Evolutionary conservation across 2,888 invertebrate species (phyloP).

Genomic region (Synanthedon tipuliformis): DNA sequence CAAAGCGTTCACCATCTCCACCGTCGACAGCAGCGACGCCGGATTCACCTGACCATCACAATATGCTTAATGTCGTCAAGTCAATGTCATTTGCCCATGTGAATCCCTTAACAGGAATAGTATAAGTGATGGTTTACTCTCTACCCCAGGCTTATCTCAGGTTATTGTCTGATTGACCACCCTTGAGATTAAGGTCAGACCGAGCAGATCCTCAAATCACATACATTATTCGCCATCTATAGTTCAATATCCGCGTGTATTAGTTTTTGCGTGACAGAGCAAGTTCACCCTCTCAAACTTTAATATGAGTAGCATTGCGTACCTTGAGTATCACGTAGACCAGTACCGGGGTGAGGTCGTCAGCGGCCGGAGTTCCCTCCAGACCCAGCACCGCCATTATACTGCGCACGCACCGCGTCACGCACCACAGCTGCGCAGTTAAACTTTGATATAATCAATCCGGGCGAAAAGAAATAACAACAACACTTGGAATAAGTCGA

Average conservation of each 20-base stretch:
- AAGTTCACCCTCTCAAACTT: not conserved
- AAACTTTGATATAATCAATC: too few relatives aligned
- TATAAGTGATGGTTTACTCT: not conserved
- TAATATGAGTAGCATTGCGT: slow-evolving; percentile 10
- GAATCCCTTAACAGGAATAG: not conserved
- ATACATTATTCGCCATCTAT: too few relatives aligned
- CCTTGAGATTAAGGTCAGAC: not conserved
- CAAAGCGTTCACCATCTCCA: slow-evolving; percentile 95
- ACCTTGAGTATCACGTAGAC: slow-evolving; percentile 96
- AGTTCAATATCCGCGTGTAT: too few relatives aligned
- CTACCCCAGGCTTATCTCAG: not conserved
- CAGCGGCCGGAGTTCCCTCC: slow-evolving; percentile 84
- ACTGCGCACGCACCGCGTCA: slow-evolving; percentile 88
- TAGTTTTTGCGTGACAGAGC: not conserved
- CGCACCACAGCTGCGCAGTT: slow-evolving; percentile 71
- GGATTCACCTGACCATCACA: slow-evolving; percentile 83
- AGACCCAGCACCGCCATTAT: slow-evolving; percentile 94
- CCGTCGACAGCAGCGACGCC: slow-evolving; percentile 90
- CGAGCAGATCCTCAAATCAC: too few relatives aligned
- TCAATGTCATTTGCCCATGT: too few relatives aligned
- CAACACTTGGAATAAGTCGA: too few relatives aligned
- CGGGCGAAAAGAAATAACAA: too few relatives aligned
- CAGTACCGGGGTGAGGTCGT: slow-evolving; percentile 96
- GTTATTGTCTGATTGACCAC: not conserved
- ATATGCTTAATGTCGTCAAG: too few relatives aligned